Base-by-base conservation (phyloP, 2,888 invertebrate species). In the Dugesia japonica region DNA sequence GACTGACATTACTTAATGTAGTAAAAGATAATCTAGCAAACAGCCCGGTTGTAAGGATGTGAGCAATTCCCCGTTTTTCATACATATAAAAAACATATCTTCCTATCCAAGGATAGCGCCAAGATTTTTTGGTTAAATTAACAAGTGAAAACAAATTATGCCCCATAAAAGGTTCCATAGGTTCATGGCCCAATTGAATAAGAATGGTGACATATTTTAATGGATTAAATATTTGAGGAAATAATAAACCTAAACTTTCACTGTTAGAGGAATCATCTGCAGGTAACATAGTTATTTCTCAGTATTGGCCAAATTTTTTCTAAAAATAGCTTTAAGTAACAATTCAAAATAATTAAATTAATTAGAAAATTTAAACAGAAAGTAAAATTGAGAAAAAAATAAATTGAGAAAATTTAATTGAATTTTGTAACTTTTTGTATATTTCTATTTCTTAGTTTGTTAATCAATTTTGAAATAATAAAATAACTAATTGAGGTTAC, bases 121-220 rank as follows among this genome's bases (percentile, higher is more conserved):
- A 56, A 13, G 42, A 15, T 71, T 7, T 38, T 7, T 33, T 71
- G 4, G 33, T 71, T 17, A 75, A 4, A 71, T 42, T 42, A 15
- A 75, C 4, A 17, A 75, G 1, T n/a, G 75, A 75, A n/a, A 75
- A 42, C 20, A 71, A 42, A 71, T 38, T 75, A 27, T 75, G 42
- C 1, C 42, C 26, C 27, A 72, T n/a, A 17, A 42, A 23, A 7
- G 75, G 75, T 7, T 1, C 4, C 1, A 42, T 26, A n/a, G 75
- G 75, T 20, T 75, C 75, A 26, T 75, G 28, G 1, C 75, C 75
- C 20, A 75, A 28, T 75, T 42, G 75, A 56, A 75, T 75, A 17
- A 75, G 71, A 26, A 75, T 26, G 4, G 1, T 42, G 1, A 23
- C 75, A 72, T 71, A 75, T 38, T 27, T 38, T 13, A 75, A 20